Evolutionary conservation across 2,797 vertebrate genomes (phyloP).

Genomic region (Australoheros facetus): DNA sequence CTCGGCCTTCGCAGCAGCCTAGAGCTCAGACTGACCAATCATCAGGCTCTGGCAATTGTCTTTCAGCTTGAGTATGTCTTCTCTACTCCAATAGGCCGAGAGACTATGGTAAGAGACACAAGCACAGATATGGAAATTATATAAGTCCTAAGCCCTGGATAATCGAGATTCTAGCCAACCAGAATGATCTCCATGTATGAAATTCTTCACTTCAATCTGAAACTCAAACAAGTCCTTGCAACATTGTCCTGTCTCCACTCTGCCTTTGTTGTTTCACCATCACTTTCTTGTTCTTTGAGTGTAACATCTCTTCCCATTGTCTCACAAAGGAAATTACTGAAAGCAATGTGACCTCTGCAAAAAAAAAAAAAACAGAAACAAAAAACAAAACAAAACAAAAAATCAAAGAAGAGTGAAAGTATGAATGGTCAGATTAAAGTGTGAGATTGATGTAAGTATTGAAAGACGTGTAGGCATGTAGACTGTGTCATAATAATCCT

Average conservation of each 20-base stretch:
- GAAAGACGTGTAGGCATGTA: not conserved
- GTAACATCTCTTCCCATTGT: constrained; percentile 28
- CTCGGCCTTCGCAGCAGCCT: constrained; percentile 88
- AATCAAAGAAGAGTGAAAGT: not conserved
- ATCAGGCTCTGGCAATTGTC: constrained; percentile 81
- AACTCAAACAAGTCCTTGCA: not conserved
- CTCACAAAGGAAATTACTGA: constrained; percentile 71
- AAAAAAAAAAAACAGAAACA: too few relatives aligned
- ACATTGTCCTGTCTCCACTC: constrained; percentile 2
- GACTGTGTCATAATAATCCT: not conserved
- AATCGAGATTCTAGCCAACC: not conserved
- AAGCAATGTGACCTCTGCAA: constrained; percentile 56
- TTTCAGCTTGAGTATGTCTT: constrained; percentile 94
- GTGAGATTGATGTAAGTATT: not conserved
- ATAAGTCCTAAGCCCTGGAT: not conserved
- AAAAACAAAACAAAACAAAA: too few relatives aligned
- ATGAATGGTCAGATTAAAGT: not conserved
- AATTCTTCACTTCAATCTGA: not conserved
- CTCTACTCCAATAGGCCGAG: constrained; percentile 69
- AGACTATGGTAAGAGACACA: constrained; percentile 81
- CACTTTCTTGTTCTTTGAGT: constrained; percentile 27
- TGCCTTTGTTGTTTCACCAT: constrained; percentile 17
- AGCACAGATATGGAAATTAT: not conserved
- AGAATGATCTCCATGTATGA: not conserved
- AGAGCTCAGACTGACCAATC: constrained; percentile 85